Evolutionary conservation across 2,113 vertebrate species (phyloP).

Genomic region (Nothobranchius furzeri): DNA sequence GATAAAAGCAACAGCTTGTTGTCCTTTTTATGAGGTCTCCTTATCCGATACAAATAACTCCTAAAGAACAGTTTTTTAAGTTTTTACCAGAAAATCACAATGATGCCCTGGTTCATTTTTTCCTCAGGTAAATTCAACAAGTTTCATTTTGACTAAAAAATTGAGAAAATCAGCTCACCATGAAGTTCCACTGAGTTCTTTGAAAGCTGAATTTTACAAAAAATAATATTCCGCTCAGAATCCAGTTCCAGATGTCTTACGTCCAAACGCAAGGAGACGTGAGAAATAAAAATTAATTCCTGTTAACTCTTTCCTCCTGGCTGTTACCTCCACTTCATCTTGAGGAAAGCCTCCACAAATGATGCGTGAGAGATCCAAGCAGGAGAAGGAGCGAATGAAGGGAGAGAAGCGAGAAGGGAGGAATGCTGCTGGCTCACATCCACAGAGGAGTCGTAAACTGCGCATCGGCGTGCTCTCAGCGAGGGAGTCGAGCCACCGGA

Average conservation of each 20-base stretch:
- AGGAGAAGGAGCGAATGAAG: slow-evolving; percentile 27
- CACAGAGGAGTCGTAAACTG: slow-evolving; percentile 43
- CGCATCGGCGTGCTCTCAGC: slow-evolving; percentile 34
- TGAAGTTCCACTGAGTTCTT: slow-evolving; percentile 19
- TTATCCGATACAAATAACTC: background rate
- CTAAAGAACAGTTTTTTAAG: slow-evolving; percentile 1
- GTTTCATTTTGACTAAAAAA: slow-evolving; percentile 14
- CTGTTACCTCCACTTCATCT: slow-evolving; percentile 7
- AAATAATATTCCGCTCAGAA: slow-evolving; percentile 19
- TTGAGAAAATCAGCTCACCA: slow-evolving; percentile 49
- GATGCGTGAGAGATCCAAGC: slow-evolving; percentile 13
- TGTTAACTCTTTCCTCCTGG: slow-evolving; percentile 39
- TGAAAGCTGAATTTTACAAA: slow-evolving; percentile 21
- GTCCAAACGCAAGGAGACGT: slow-evolving; percentile 15
- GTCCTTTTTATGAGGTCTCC: background rate
- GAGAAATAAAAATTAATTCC: slow-evolving; percentile 30
- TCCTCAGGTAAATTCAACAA: slow-evolving; percentile 50
- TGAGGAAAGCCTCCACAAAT: slow-evolving; percentile 34
- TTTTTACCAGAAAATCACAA: background rate
- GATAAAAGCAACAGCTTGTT: slow-evolving; percentile 28
- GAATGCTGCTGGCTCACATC: slow-evolving; percentile 53
- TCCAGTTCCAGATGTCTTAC: slow-evolving; percentile 25
- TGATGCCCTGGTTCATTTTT: too few species aligned
- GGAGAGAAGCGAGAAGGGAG: slow-evolving; percentile 21
- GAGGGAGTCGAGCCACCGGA: slow-evolving; percentile 53